A percentile compares a stretch with the other conserved stretches of the same genome.
phyloP scores from a whole-genome alignment of 1,140 invertebrate genomes.

The Macrocentrus cingulum region DNA sequence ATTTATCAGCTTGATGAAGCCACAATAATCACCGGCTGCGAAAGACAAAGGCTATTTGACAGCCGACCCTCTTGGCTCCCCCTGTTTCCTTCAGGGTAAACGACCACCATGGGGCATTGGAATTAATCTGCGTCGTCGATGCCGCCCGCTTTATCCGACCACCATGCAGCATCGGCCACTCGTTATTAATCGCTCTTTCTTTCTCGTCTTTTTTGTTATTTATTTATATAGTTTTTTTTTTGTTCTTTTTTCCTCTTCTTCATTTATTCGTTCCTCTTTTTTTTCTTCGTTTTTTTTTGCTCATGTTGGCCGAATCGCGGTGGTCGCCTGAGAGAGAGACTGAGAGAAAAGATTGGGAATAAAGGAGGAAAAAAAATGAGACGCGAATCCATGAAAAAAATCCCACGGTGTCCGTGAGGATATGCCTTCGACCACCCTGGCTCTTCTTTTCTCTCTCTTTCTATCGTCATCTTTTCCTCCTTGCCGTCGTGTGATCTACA shows the following conservation, averaged over 20 bases:
- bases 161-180: constrained; percentile 24
- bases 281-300: background rate
- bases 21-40: background rate
- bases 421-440: constrained; percentile 32
- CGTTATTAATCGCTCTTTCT: constrained; percentile 22
- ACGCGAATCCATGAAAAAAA: constrained; percentile 31
- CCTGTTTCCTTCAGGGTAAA: constrained; percentile 10
- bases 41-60: constrained; percentile 7
- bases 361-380: constrained; percentile 18
- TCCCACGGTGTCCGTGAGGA: constrained; percentile 32
- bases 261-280: background rate
- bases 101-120: constrained; percentile 16
- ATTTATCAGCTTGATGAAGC: background rate
- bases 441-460: constrained; percentile 21
- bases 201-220: background rate
- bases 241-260: background rate
- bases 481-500: constrained; percentile 11
- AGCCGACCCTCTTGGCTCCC: background rate
- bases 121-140: constrained; percentile 27
- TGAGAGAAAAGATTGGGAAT: background rate
- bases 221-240: no score
- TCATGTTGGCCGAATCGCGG: background rate
- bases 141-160: constrained; percentile 25
- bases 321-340: constrained; percentile 10
- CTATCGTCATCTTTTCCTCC: constrained; percentile 21